phyloP scores from a whole-genome alignment of 2,888 invertebrate genomes.

The Trissonchulus latispiculum region DNA sequence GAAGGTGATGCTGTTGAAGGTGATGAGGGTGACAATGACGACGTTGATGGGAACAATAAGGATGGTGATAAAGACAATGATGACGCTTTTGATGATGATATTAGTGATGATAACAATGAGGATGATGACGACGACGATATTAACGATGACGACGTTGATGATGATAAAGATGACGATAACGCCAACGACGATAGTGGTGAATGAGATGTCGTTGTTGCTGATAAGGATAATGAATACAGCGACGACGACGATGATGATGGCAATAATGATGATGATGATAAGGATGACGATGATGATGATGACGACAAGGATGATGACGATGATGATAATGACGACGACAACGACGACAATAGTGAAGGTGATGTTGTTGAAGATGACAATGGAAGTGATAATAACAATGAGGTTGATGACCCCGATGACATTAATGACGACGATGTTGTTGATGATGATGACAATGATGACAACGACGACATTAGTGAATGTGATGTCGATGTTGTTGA shows the following conservation, averaged over 20 bases:
- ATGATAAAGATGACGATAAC: no score
- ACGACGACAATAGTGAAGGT: constrained; percentile 1
- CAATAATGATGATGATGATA: no score
- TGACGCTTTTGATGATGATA: no score
- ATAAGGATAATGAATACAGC: no score
- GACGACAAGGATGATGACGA: constrained; percentile 1
- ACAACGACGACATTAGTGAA: no score
- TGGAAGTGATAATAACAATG: constrained; percentile 1
- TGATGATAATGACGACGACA: constrained; percentile 4
- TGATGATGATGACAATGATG: no score
- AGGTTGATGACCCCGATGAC: background rate
- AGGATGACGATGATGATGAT: constrained; percentile 2
- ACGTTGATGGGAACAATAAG: background rate
- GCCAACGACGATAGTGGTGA: no score
- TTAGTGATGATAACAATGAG: background rate
- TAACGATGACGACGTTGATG: no score
- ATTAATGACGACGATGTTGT: background rate
- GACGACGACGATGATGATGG: no score
- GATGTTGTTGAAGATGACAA: background rate
- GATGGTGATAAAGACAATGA: constrained; percentile 1
- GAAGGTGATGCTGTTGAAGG: background rate
- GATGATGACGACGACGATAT: no score
- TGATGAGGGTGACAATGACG: constrained; percentile 1
- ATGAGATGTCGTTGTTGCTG: no score
- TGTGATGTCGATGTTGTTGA: no score